Evolutionary conservation across 2,888 invertebrate species (phyloP).

Genomic region (Dynastes hyllus): DNA sequence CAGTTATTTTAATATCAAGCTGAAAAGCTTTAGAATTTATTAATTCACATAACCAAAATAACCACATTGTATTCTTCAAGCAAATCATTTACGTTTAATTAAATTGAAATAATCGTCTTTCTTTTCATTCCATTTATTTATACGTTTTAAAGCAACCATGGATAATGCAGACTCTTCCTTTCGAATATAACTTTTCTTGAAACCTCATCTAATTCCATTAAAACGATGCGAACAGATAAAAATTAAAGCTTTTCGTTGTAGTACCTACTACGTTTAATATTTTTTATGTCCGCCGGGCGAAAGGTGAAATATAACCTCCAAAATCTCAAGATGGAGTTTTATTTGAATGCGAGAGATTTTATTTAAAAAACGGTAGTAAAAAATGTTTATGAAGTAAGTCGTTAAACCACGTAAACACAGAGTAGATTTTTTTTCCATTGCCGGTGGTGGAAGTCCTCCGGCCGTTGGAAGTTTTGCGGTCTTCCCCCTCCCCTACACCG

Average conservation of each 20-base stretch:
- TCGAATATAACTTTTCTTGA: not conserved
- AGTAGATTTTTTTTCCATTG: not conserved
- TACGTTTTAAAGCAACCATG: not conserved
- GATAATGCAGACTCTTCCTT: not conserved
- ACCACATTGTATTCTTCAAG: not conserved
- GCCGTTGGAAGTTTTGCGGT: not conserved
- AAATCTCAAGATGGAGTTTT: slow-evolving; percentile 40
- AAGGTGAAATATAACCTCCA: slow-evolving; percentile 6
- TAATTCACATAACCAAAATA: too few relatives aligned
- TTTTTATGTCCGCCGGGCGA: slow-evolving; percentile 4
- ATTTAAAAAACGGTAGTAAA: slow-evolving; percentile 32
- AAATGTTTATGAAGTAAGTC: slow-evolving; percentile 45
- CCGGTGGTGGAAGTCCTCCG: not conserved
- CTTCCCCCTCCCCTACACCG: not conserved
- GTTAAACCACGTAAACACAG: slow-evolving; percentile 31
- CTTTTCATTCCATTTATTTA: not conserved
- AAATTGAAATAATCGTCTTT: not conserved
- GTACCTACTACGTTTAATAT: not conserved
- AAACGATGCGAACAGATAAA: slow-evolving; percentile 5
- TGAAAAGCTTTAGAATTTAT: too few relatives aligned
- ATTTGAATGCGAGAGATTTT: slow-evolving; percentile 30
- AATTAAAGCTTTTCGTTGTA: slow-evolving; percentile 30
- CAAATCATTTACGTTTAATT: not conserved
- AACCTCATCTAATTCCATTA: not conserved
- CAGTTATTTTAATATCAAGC: too few relatives aligned